Evolutionary conservation across 2,888 invertebrate genomes (phyloP).

Genomic region (Tenodera sinensis): DNA sequence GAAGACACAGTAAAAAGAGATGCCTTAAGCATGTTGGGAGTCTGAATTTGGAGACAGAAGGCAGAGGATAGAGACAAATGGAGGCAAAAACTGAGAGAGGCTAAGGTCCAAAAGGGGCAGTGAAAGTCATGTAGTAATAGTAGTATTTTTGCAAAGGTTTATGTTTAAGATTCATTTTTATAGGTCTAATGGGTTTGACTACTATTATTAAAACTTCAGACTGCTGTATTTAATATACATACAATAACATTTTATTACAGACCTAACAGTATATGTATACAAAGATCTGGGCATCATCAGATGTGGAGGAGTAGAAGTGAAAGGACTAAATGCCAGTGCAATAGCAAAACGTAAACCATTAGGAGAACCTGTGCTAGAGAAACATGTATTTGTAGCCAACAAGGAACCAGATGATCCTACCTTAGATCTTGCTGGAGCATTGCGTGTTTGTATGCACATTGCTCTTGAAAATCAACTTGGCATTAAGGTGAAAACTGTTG

Average conservation of each 20-base stretch:
- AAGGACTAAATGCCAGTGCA: conserved; percentile 71
- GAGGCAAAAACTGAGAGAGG: too few relatives aligned
- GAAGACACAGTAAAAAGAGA: too few relatives aligned
- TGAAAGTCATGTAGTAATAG: too few relatives aligned
- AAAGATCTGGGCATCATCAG: conserved; percentile 52
- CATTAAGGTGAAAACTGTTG: conserved; percentile 58
- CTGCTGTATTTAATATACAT: too few relatives aligned
- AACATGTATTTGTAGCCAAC: conserved; percentile 69
- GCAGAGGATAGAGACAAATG: too few relatives aligned
- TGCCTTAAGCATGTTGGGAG: too few relatives aligned
- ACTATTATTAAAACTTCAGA: too few relatives aligned
- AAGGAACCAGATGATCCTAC: conserved; percentile 36
- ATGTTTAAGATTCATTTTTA: too few relatives aligned
- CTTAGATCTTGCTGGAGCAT: conserved; percentile 48
- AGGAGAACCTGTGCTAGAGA: conserved; percentile 73
- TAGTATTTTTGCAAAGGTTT: too few relatives aligned
- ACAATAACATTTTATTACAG: not conserved
- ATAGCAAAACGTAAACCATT: conserved; percentile 66
- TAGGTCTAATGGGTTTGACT: too few relatives aligned
- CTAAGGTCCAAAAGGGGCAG: too few relatives aligned
- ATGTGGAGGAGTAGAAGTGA: conserved; percentile 73
- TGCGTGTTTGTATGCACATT: conserved; percentile 63
- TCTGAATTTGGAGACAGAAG: too few relatives aligned
- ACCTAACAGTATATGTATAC: conserved; percentile 48
- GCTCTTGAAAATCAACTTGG: conserved; percentile 66